Evolutionary conservation across 2,113 vertebrate genomes (phyloP), one percentile per base, ranked within the genome.

Genomic region (Vimba vimba): DNA sequence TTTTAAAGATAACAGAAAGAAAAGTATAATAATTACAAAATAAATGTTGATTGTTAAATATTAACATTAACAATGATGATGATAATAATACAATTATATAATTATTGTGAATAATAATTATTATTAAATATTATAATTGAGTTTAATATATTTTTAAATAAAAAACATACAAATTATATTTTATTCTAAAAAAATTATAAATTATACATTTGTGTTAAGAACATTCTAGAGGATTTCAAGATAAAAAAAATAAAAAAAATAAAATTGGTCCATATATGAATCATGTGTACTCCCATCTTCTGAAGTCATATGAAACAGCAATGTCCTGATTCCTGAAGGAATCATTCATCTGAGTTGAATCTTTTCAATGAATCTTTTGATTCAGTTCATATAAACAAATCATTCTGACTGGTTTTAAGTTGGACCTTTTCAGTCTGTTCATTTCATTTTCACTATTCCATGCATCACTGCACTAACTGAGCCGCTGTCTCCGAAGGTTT

Each of bases 401-500:
- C 17, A 39, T 39, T 39, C 33, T 33, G 33, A 33, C 33, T 33
- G 33, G 3, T 69, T 69, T 15, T 69, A 21, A 10, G 0, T 69
- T 69, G 7, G 27, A 4, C 9, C 1, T n/a, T 4, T 71, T 23
- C 4, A 2, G 21, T 73, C 36, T n/a, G 69, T 73, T 66, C 62
- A 3, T 17, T 69, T 69, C 17, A 39, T 71, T 36, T 59, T 59
- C 11, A 78, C 11, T 57, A 12, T 17, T 9, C 6, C 27, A 33
- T 30, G 33, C 52, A 81, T 74, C 64, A 25, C n/a, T 30, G 64
- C 66, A 25, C 23, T 60, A 64, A 15, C 68, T 43, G n/a, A 62
- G 33, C 62, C 60, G 23, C 43, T 4, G 6, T 84, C 80, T 75
- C 68, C 83, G 43, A 86, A 74, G 73, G 30, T 83, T 55, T 50